Base-by-base conservation (phyloP, 2,888 invertebrate genomes). In the Eristalis pertinax region DNA sequence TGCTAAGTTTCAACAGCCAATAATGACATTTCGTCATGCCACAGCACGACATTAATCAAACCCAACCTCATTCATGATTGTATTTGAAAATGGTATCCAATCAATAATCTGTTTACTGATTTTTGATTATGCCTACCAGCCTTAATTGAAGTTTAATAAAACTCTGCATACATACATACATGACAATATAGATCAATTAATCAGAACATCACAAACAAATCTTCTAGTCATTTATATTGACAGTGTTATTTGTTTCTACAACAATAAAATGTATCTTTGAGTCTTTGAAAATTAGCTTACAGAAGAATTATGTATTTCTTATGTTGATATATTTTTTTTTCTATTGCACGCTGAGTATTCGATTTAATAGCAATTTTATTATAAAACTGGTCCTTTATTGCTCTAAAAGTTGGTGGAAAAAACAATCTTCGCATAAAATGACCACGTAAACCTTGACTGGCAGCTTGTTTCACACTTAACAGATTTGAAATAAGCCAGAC, bases 361-460 rank as follows among this genome's bases (percentile, higher is more conserved):
- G 26, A 13, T 65, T 56, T 38, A 32, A 65, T 58, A 68, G 58
- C 24, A 22, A 68, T 32, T 32, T 60, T 43, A 22, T 60, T 70
- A 64, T 41, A 10, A 58, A 78, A 78, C 70, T n/a, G 56, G 78
- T 70, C 63, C n/a, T 32, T 22, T 8, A 58, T 60, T 62, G 24
- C 72, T 72, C 15, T 60, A 22, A 22, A 69, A 75, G 60, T 26
- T 13, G 60, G 35, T 67, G 4, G 63, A 63, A 1, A 32, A 69
- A 77, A 24, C 29, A 69, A 32, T 69, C 32, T 50, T 62, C 22
- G 13, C 50, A 69, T 69, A 22, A 77, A 83, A 77, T 62, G 50
- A 50, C 19, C 32, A 78, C 15, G 62, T 35, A 58, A 77, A 41
- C 76, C 82, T 72, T 72, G 82, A 72, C 56, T 76, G 67, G 70